Conservation (phyloP, 2,888 invertebrate genomes). For the Ptilodon capucinus region DNA sequence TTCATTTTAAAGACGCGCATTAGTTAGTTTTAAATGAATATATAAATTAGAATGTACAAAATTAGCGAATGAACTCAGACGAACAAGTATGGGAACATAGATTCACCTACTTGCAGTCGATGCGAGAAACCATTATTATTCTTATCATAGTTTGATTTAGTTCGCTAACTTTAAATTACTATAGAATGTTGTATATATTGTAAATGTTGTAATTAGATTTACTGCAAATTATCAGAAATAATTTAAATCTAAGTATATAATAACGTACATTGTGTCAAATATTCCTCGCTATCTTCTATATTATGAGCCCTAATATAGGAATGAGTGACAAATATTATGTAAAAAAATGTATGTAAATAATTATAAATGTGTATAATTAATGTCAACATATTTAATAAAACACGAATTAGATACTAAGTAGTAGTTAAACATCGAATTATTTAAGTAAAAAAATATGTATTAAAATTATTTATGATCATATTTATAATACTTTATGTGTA, state of each 20-base stretch:
- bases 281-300: conserved; percentile 43
- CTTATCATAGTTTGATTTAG: not conserved
- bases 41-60: no score
- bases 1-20: no score
- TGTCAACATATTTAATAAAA: not conserved
- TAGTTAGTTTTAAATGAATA: no score
- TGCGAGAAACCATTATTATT: no score
- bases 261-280: conserved; percentile 13
- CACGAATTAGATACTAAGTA: conserved; percentile 20
- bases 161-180: not conserved
- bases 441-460: not conserved
- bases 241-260: no score
- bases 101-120: not conserved
- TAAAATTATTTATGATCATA: not conserved
- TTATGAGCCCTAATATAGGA: conserved; percentile 57
- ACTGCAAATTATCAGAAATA: no score
- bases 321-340: conserved; percentile 26
- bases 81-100: not conserved
- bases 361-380: not conserved
- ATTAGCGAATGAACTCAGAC: not conserved
- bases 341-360: conserved; percentile 1
- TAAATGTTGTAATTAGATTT: not conserved
- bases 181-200: conserved; percentile 13
- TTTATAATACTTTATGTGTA: not conserved
- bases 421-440: conserved; percentile 39